Percentiles rank a stretch among this genome's conserved stretches.
Evolutionary conservation across 2,888 invertebrate species (phyloP).

Genomic region (Chymomyza procnemis): DNA sequence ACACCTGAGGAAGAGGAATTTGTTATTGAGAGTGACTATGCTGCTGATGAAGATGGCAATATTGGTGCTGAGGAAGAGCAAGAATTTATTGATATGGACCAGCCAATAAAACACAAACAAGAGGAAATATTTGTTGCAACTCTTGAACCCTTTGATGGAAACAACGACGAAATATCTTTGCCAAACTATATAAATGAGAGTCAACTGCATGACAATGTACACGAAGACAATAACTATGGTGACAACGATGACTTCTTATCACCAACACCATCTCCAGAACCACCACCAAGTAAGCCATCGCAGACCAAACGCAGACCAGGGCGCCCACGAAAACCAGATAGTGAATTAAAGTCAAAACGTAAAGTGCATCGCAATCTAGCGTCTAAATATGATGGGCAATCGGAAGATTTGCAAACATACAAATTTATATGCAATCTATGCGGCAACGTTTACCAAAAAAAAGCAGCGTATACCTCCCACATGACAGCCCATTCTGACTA

Average conservation of each 20-base stretch:
- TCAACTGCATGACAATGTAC: constrained; percentile 3
- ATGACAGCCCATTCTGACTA: constrained; percentile 72
- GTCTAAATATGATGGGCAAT: neutral
- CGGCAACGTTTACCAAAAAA: constrained; percentile 71
- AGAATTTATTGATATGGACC: constrained; percentile 20
- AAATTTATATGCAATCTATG: constrained; percentile 71
- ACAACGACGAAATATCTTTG: constrained; percentile 1
- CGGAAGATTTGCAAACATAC: constrained; percentile 33
- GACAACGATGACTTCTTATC: constrained; percentile 47
- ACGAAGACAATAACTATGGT: neutral
- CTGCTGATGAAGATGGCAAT: constrained; percentile 9
- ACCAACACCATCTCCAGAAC: constrained; percentile 41
- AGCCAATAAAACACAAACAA: constrained; percentile 4
- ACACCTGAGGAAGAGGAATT: constrained; percentile 13
- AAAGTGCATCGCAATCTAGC: constrained; percentile 12
- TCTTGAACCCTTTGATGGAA: constrained; percentile 33
- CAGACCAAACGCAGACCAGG: constrained; percentile 46
- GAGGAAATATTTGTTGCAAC: constrained; percentile 13
- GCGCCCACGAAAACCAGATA: constrained; percentile 56
- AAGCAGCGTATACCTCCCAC: constrained; percentile 67
- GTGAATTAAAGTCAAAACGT: constrained; percentile 50
- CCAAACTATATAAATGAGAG: constrained; percentile 26
- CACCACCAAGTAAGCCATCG: neutral
- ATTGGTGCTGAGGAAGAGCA: constrained; percentile 7
- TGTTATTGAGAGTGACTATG: neutral